phyloP scores from a whole-genome alignment of 2,113 vertebrate species.

The Mirza zaza region DNA sequence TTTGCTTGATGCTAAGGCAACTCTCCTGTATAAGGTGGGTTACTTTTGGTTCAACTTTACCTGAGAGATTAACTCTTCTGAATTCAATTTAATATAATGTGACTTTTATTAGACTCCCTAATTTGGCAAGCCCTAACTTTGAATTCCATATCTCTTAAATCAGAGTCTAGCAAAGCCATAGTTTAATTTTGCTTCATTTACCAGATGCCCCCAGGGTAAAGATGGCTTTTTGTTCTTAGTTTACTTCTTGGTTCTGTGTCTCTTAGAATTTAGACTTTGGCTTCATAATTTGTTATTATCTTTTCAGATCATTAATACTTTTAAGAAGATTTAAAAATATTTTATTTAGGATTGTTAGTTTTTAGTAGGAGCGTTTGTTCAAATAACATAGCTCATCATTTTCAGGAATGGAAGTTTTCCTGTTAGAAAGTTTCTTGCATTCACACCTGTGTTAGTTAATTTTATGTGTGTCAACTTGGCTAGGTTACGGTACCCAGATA shows the following conservation, averaged over 20 bases:
- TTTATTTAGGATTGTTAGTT: background rate
- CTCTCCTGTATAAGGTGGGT: background rate
- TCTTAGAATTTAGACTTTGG: background rate
- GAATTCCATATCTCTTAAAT: background rate
- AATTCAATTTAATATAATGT: background rate
- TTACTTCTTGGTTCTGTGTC: background rate
- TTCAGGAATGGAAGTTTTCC: background rate
- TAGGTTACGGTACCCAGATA: background rate
- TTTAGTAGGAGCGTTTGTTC: background rate
- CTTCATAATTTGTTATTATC: background rate
- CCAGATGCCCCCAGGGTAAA: background rate
- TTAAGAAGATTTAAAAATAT: background rate
- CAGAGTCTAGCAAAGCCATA: background rate
- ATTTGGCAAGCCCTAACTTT: background rate
- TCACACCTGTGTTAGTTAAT: background rate
- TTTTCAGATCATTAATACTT: background rate
- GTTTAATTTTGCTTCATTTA: background rate
- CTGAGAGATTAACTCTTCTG: background rate
- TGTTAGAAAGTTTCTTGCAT: background rate
- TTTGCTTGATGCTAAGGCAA: background rate
- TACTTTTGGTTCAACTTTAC: background rate
- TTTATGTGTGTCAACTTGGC: background rate
- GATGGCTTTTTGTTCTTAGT: background rate
- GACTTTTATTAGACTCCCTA: background rate
- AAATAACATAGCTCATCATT: background rate